phyloP scores from a whole-genome alignment of 2,113 vertebrate genomes.

The Myiopsitta monachus region DNA sequence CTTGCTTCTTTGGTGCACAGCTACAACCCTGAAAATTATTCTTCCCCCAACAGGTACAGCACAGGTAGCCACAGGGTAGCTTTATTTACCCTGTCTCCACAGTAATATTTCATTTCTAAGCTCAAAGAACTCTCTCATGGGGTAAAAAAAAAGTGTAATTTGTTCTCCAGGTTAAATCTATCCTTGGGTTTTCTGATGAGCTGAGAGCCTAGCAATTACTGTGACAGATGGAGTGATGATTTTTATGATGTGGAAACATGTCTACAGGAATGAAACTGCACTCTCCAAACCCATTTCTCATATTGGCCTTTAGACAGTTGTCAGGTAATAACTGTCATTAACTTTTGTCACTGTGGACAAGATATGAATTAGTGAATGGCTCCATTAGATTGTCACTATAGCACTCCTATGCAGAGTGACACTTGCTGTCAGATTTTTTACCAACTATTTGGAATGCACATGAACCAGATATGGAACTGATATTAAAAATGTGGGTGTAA shows the following conservation, averaged over 20 bases:
- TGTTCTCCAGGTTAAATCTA: slow-evolving; percentile 4
- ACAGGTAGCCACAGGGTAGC: not conserved
- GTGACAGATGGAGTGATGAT: slow-evolving; percentile 31
- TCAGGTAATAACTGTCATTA: slow-evolving; percentile 18
- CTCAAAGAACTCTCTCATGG: not conserved
- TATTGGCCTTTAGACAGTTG: not conserved
- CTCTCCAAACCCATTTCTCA: slow-evolving; percentile 18
- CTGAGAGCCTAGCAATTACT: not conserved
- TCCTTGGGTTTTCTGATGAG: not conserved
- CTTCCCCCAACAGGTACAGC: not conserved
- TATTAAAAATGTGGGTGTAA: not conserved
- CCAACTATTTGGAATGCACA: not conserved
- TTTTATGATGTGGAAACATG: slow-evolving; percentile 34
- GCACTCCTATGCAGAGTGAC: not conserved
- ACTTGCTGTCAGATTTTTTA: not conserved
- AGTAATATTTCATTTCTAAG: slow-evolving; percentile 9
- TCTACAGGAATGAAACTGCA: slow-evolving; percentile 6
- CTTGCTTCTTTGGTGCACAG: not conserved
- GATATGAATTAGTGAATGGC: not conserved
- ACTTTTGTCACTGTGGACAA: not conserved
- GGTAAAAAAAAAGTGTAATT: not conserved
- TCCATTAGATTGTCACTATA: not conserved
- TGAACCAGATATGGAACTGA: not conserved
- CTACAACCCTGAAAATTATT: not conserved
- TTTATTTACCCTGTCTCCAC: not conserved